Percentiles rank a stretch among this genome's conserved stretches.
These are phyloP conservation scores for Dolichotis patagonum DNA, from an alignment of 2,113 vertebrate species.

Conservation along the genomic window DNA sequence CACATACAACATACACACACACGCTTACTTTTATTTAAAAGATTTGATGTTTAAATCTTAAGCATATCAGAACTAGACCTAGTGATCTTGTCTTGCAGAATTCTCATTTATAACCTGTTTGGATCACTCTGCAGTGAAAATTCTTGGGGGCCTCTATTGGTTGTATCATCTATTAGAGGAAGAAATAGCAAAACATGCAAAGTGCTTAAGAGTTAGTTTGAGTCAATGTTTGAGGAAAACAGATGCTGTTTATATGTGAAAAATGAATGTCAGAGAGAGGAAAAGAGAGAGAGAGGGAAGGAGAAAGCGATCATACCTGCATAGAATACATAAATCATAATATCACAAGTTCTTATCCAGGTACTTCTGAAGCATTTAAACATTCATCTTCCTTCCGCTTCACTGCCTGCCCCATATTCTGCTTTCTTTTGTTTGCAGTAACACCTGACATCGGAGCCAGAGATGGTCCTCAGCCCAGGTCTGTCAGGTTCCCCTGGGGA, in stretches of 20 bases:
- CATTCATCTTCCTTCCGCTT: neutral
- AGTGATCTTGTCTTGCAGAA: neutral
- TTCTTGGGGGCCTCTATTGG: neutral
- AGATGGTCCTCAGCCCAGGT: neutral
- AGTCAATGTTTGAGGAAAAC: neutral
- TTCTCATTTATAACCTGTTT: neutral
- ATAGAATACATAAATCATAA: neutral
- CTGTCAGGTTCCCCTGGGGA: neutral
- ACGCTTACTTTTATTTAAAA: neutral
- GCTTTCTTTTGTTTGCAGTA: neutral
- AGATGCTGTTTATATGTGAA: neutral
- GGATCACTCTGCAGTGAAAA: neutral
- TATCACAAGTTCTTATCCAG: neutral
- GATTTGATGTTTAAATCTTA: neutral
- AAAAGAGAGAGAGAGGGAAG: too few species aligned
- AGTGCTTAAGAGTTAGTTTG: neutral
- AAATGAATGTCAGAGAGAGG: neutral
- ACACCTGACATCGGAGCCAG: constrained; percentile 29
- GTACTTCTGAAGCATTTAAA: neutral
- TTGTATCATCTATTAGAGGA: neutral
- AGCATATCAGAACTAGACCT: neutral
- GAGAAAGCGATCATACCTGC: neutral
- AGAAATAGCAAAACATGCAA: neutral
- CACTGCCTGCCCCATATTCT: fast-evolving
- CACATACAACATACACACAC: neutral